phyloP scores from a whole-genome alignment of 1,140 invertebrate genomes.

The Teleopsis dalmanni region DNA sequence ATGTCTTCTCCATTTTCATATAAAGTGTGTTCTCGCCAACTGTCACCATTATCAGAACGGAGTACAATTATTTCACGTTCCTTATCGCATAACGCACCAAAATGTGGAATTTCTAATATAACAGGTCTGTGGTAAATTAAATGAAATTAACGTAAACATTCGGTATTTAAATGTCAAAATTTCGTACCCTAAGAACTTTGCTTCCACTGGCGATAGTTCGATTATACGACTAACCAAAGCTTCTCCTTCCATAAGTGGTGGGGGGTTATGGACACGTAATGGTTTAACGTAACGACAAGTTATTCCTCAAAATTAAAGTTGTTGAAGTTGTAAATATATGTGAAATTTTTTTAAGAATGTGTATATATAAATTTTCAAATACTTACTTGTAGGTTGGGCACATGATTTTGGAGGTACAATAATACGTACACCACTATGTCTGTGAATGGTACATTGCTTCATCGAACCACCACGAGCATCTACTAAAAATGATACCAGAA shows the following conservation, averaged over 20 bases:
- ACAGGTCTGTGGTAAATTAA: slow-evolving; percentile 69
- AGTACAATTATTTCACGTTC: slow-evolving; percentile 97
- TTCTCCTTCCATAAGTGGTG: slow-evolving; percentile 97
- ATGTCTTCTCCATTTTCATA: slow-evolving; percentile 92
- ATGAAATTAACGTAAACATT: background rate
- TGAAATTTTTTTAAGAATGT: no score
- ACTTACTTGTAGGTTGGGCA: slow-evolving; percentile 87
- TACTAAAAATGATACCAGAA: slow-evolving; percentile 97
- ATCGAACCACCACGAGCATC: slow-evolving; percentile 97
- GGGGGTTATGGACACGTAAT: slow-evolving; percentile 88
- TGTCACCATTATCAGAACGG: slow-evolving; percentile 94
- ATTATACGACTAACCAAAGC: slow-evolving; percentile 91
- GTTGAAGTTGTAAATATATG: no score
- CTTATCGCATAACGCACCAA: slow-evolving; percentile 88
- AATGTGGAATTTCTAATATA: slow-evolving; percentile 97
- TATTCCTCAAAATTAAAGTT: no score
- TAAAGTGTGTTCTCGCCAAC: slow-evolving; percentile 94
- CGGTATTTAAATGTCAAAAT: background rate
- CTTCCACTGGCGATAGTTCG: slow-evolving; percentile 92
- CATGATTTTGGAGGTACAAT: slow-evolving; percentile 95
- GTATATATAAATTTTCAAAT: no score
- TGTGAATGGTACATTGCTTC: slow-evolving; percentile 93
- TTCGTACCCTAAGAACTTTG: slow-evolving; percentile 82
- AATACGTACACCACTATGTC: slow-evolving; percentile 93
- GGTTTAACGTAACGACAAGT: slow-evolving; percentile 77